Evolutionary conservation across 2,113 vertebrate species (phyloP).

Genomic region (Panurus biarmicus): DNA sequence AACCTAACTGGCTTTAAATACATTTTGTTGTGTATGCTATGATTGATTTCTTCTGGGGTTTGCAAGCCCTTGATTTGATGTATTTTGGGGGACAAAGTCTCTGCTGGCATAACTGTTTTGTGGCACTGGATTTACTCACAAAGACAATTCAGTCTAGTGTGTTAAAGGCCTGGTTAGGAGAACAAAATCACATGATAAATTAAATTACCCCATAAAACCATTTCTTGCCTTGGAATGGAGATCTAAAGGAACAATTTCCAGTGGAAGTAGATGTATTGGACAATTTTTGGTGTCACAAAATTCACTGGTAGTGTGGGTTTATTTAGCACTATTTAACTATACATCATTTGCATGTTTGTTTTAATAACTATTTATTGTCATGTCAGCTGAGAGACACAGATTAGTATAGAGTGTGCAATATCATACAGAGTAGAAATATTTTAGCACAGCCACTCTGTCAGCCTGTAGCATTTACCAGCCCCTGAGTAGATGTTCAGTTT

Average conservation of each 20-base stretch:
- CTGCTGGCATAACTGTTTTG: neutral
- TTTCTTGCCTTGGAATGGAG: neutral
- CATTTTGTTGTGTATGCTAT: neutral
- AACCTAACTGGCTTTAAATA: neutral
- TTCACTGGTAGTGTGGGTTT: neutral
- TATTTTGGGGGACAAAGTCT: neutral
- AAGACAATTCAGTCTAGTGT: neutral
- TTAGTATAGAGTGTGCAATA: neutral
- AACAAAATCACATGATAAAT: neutral
- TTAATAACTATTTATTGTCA: neutral
- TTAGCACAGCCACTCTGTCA: neutral
- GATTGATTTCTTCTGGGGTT: neutral
- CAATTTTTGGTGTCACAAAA: neutral
- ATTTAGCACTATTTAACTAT: neutral
- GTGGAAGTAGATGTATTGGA: neutral
- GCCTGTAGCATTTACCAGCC: neutral
- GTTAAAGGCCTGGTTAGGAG: neutral
- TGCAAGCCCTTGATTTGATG: neutral
- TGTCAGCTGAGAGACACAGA: neutral
- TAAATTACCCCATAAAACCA: neutral
- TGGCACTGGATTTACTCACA: neutral
- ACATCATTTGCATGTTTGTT: neutral
- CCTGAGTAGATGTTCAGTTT: neutral
- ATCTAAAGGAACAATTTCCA: neutral
- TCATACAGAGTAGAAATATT: neutral